These are phyloP conservation scores for Sebastes taczanowskii DNA, from an alignment of 2,797 vertebrate species.

Conservation along the genomic window DNA sequence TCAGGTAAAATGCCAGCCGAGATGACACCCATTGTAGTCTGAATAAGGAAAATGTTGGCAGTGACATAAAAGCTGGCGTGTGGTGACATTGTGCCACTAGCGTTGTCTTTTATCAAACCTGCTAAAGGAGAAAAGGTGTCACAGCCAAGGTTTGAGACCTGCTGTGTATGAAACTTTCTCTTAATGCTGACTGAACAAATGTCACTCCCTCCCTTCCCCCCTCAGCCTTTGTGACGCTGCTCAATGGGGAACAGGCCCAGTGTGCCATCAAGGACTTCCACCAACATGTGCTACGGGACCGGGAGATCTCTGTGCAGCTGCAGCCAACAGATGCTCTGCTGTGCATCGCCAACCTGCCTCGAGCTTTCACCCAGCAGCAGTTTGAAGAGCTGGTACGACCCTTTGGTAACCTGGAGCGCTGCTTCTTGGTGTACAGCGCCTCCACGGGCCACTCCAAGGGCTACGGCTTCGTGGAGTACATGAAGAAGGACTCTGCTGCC, in stretches of 20 bases:
- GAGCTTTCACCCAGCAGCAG: slow-evolving; percentile 89
- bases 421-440: slow-evolving; percentile 91
- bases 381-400: slow-evolving; percentile 94
- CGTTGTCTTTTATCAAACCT: slow-evolving; percentile 19
- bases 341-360: slow-evolving; percentile 93
- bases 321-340: slow-evolving; percentile 93
- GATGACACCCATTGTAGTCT: slow-evolving; percentile 11
- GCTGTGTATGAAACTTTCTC: not conserved
- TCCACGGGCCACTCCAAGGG: slow-evolving; percentile 91
- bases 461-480: slow-evolving; percentile 96
- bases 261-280: slow-evolving; percentile 90
- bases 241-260: slow-evolving; percentile 93
- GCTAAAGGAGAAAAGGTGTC: not conserved
- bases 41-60: slow-evolving; percentile 5
- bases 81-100: slow-evolving; percentile 29
- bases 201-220: not conserved
- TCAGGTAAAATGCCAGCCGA: not conserved
- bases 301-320: slow-evolving; percentile 92
- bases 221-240: slow-evolving; percentile 89
- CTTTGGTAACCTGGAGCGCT: slow-evolving; percentile 93
- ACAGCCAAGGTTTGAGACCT: slow-evolving; percentile 4
- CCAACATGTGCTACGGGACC: slow-evolving; percentile 85
- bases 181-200: not conserved
- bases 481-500: slow-evolving; percentile 96
- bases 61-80: slow-evolving; percentile 14